Evolutionary conservation across 2,888 invertebrate genomes (phyloP).

Genomic region (Balanococcus diminutus): DNA sequence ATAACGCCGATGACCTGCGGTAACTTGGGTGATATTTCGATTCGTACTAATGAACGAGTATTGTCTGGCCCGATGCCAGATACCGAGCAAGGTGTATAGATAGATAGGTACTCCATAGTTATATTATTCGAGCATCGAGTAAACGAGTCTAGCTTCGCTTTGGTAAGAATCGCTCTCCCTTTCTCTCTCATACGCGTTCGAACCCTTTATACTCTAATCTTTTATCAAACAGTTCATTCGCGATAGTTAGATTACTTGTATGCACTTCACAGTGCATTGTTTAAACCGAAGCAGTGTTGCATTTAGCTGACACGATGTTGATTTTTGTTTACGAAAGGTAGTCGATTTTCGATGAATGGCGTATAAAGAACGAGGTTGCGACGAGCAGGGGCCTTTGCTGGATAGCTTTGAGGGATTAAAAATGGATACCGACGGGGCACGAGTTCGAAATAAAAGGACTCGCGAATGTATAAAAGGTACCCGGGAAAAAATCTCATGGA

Average conservation of each 20-base stretch:
- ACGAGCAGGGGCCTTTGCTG: background rate
- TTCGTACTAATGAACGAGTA: slow-evolving; percentile 32
- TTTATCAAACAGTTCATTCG: slow-evolving; percentile 27
- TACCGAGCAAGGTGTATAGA: background rate
- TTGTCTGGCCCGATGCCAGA: background rate
- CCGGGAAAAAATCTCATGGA: too few species aligned
- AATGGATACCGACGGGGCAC: background rate
- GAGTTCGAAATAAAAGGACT: background rate
- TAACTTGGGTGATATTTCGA: background rate
- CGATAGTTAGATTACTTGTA: background rate
- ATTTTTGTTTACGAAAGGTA: background rate
- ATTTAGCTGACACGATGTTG: slow-evolving; percentile 20
- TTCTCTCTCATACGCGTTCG: background rate
- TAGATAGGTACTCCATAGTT: too few species aligned
- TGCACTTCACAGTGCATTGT: background rate
- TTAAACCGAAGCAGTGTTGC: background rate
- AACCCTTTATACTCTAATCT: background rate
- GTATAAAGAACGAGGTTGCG: background rate
- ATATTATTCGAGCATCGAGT: slow-evolving; percentile 26
- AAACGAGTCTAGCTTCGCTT: background rate
- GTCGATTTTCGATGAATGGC: background rate
- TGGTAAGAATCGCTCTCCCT: background rate
- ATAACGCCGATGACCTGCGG: slow-evolving; percentile 36
- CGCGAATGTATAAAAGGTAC: too few species aligned
- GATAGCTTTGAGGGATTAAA: background rate